These are phyloP conservation scores for Pomphorhynchus laevis DNA, from an alignment of 1,140 invertebrate species.

Conservation along the genomic window DNA sequence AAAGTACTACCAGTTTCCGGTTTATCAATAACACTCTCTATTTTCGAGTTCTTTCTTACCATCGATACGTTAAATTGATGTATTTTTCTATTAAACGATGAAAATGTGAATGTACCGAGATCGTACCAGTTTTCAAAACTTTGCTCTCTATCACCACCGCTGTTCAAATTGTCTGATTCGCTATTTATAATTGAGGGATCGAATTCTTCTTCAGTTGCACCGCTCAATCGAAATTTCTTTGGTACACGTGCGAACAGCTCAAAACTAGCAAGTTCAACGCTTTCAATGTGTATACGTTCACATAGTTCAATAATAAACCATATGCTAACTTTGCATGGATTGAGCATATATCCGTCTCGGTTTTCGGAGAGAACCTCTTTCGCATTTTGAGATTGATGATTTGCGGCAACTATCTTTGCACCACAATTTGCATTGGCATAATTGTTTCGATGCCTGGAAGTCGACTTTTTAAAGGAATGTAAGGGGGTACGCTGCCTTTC, in stretches of 20 bases:
- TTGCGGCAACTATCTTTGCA: constrained; percentile 60
- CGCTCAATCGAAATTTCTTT: constrained; percentile 32
- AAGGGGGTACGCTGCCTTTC: too few relatives aligned
- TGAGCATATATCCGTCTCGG: constrained; percentile 81
- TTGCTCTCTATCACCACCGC: not conserved
- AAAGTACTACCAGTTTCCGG: too few relatives aligned
- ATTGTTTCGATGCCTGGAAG: constrained; percentile 13
- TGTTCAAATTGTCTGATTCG: not conserved
- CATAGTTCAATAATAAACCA: constrained; percentile 65
- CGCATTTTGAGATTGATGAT: constrained; percentile 48
- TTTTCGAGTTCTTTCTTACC: too few relatives aligned
- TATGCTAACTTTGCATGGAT: constrained; percentile 40
- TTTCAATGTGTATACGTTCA: constrained; percentile 47
- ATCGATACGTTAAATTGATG: too few relatives aligned
- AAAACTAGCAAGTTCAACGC: constrained; percentile 70
- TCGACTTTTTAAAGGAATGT: too few relatives aligned
- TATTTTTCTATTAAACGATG: too few relatives aligned
- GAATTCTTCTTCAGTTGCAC: not conserved
- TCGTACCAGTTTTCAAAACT: not conserved
- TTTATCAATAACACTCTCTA: too few relatives aligned
- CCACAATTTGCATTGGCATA: constrained; percentile 64
- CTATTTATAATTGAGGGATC: not conserved
- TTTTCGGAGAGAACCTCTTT: constrained; percentile 41
- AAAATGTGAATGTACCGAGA: not conserved
- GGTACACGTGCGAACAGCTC: constrained; percentile 86